Evolutionary conservation across 2,888 invertebrate species (phyloP), one percentile per base, ranked within the genome.

Genomic region (Drosophila pullipes): DNA sequence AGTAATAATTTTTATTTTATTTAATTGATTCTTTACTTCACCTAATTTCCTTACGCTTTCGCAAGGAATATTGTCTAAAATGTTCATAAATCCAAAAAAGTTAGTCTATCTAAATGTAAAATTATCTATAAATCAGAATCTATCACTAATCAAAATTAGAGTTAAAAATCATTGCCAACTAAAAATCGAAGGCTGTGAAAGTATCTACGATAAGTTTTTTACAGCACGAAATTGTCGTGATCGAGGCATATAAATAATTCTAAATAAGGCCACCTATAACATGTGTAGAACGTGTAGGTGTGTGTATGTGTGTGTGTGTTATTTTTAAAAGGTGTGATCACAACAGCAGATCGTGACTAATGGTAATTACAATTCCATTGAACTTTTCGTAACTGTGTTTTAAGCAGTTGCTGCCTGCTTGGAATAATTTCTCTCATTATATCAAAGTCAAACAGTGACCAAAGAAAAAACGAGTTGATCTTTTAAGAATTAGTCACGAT

Each of bases 401-500:
- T 11, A 50, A 50, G 50, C 37, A 41, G 10, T 57, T 55, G 5
- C 47, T 54, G n/a, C 16, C 54, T 50, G 44, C 35, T 11, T 47
- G 22, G 61, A 62, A 71, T 69, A 57, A 52, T 44, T 62, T 63
- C 37, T 28, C 37, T 37, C 16, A 53, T 18, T 37, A 49, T 28
- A 41, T 53, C n/a, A 25, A 64, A 59, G 31, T 53, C 41, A 30
- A 47, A 49, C 41, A 62, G 62, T 44, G 35, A 11, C 6, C 13
- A 28, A 39, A 65, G n/a, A n/a, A 39, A 33, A 28, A 13, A 13
- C 35, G 7, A 41, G 58, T n/a, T n/a, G 65, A 69, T 66, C 61
- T 67, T 41, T 30, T 30, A 9, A n/a, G 49, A 41, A 71, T 78
- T 71, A 68, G 75, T 78, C 78, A 78, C 71, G 79, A 49, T 68